Percentiles rank a stretch among this genome's conserved stretches.
Evolutionary conservation across 2,113 vertebrate genomes (phyloP).

Genomic region (Xerus inauris): DNA sequence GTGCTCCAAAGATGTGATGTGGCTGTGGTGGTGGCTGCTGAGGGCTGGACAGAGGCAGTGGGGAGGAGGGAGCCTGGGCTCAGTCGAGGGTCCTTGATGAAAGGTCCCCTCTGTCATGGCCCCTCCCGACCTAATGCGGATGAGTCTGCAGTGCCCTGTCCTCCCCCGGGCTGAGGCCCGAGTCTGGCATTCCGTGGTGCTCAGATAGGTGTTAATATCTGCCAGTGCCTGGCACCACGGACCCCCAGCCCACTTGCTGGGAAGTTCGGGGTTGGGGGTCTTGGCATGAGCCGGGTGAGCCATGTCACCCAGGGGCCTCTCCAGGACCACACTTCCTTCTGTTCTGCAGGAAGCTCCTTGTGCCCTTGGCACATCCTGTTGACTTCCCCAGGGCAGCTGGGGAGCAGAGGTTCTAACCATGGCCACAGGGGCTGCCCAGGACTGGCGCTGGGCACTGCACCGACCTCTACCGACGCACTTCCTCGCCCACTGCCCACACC

Average conservation of each 20-base stretch:
- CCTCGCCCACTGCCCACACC: rapidly evolving
- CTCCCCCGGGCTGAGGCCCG: background rate
- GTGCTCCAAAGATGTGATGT: rapidly evolving
- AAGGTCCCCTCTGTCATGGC: background rate
- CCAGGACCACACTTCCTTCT: background rate
- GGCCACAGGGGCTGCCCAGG: background rate
- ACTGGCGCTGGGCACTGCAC: rapidly evolving
- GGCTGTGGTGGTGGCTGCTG: too few relatives aligned
- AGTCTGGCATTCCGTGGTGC: too few relatives aligned
- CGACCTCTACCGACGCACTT: rapidly evolving
- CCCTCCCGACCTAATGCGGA: background rate
- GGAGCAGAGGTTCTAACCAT: background rate
- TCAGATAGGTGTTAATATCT: background rate
- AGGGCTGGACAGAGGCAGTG: background rate
- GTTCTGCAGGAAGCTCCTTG: background rate
- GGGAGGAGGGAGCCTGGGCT: background rate
- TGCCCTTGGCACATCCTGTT: background rate
- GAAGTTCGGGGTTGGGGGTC: background rate
- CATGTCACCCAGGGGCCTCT: rapidly evolving
- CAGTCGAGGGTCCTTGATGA: background rate
- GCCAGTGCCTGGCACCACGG: background rate
- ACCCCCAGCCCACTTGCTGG: background rate
- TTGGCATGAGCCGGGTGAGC: rapidly evolving
- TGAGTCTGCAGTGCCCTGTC: background rate
- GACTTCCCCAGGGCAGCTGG: background rate